Evolutionary conservation across 2,888 invertebrate species (phyloP).

Genomic region (Tenthredo notha): DNA sequence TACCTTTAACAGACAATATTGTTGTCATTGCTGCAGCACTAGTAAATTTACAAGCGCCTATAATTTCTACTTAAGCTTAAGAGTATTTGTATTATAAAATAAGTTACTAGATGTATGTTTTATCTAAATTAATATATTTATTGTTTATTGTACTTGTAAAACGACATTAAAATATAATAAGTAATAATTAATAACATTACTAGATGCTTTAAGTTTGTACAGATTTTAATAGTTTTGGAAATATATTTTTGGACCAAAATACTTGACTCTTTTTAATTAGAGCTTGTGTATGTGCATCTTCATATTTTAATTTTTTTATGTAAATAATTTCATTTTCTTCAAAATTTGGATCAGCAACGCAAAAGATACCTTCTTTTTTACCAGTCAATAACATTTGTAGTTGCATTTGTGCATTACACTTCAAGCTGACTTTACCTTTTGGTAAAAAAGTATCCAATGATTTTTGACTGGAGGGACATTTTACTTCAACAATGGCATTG

Average conservation of each 20-base stretch:
- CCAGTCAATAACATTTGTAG: constrained; percentile 52
- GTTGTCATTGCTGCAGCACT: constrained; percentile 57
- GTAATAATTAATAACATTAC: too few species aligned
- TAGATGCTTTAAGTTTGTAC: neutral
- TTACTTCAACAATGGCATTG: constrained; percentile 41
- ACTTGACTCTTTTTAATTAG: neutral
- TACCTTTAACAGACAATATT: constrained; percentile 54
- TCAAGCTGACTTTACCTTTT: constrained; percentile 30
- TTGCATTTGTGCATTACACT: constrained; percentile 46
- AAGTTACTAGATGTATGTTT: too few species aligned
- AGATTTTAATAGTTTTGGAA: constrained; percentile 1
- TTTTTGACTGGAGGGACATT: constrained; percentile 37
- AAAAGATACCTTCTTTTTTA: constrained; percentile 51
- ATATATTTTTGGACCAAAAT: neutral
- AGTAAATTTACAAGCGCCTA: constrained; percentile 59
- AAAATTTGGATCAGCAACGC: constrained; percentile 43
- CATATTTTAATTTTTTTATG: too few species aligned
- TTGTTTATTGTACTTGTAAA: neutral
- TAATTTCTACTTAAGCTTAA: constrained; percentile 24
- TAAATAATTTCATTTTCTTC: too few species aligned
- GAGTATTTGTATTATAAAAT: neutral
- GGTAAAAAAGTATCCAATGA: constrained; percentile 16
- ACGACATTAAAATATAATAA: too few species aligned
- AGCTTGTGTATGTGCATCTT: neutral
- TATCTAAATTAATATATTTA: too few species aligned